Evolutionary conservation across 2,113 vertebrate genomes (phyloP).

Genomic region (Cheirogaleus medius): DNA sequence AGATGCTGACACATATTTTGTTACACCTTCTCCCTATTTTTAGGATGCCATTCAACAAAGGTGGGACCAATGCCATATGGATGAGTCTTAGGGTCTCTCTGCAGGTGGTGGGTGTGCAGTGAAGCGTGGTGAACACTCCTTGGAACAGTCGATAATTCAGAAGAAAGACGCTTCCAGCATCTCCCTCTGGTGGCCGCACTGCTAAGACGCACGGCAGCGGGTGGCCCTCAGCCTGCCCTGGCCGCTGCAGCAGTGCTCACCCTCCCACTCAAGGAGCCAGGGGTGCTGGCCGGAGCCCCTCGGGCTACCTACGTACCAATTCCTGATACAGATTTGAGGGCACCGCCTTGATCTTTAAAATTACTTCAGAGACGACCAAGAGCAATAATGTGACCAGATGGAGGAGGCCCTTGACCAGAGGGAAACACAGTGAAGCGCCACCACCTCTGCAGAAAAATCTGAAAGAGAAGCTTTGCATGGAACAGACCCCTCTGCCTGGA

Average conservation of each 20-base stretch:
- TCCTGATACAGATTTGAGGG: background rate
- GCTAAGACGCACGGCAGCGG: background rate
- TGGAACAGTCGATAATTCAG: background rate
- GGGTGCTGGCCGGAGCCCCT: background rate
- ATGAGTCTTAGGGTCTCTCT: background rate
- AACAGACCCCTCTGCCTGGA: background rate
- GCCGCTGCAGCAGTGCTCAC: background rate
- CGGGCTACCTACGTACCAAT: background rate
- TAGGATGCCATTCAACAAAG: constrained; percentile 49
- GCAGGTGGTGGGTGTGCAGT: background rate
- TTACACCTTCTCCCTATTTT: constrained; percentile 63
- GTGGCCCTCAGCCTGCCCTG: background rate
- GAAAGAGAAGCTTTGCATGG: background rate
- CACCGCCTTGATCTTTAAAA: background rate
- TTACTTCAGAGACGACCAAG: background rate
- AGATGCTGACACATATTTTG: background rate
- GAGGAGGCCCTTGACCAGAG: background rate
- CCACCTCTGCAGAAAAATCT: fast-evolving
- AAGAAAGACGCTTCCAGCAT: background rate
- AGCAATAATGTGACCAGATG: background rate
- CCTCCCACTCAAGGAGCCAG: too few relatives aligned
- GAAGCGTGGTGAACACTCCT: background rate
- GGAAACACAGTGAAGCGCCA: fast-evolving
- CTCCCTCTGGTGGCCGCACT: background rate
- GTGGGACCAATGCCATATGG: background rate